Evolutionary conservation across 1,140 invertebrate species (phyloP), one percentile per base, ranked within the genome.

Genomic region (Littorina saxatilis): DNA sequence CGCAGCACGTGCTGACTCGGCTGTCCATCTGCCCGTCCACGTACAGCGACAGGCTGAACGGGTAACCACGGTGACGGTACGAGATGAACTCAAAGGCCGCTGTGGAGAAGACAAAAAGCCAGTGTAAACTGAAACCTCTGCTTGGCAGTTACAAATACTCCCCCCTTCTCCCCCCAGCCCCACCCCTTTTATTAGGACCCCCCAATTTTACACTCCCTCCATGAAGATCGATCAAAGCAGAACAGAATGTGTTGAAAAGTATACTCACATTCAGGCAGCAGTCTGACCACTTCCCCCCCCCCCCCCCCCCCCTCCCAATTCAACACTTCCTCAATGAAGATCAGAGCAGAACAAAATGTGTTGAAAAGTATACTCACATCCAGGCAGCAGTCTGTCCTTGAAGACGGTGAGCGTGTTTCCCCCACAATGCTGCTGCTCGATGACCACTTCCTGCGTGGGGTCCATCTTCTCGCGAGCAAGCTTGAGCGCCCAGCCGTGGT

Each of bases 371-470:
- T n/a, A 89, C 87, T 83, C 86, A 92, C 91, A 83, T 79, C 86
- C 87, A 43, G 91, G 88, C 50, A 87, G 81, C 32, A 92, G 81
- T n/a, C 83, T 86, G 55, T 89, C 89, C 78, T 86, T 89, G 84
- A 91, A 92, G 1, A 93, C 91, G 37, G 86, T 85, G n/a, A 92
- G 82, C 37, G 92, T 92, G 83, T 92, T 92, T 20, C 92, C 92
- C 32, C 92, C 92, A 88, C 92, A 92, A 81, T 92, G 92, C 79
- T 93, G 92, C 81, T 93, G 92, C 79, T 92, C 90, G 20, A 93
- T 89, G 11, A 86, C 75, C 40, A 93, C 83, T 68, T 92, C 89
- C 79, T 92, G 90, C 47, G 84, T 87, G 39, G 84, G 88, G 81
- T 91, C 88, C 58, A 86, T 80, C 81, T 87, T 81, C 50, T 91